Percentiles rank a stretch among this genome's conserved stretches.
Evolutionary conservation across 2,113 vertebrate species (phyloP).

Genomic region (Lonchura striata): DNA sequence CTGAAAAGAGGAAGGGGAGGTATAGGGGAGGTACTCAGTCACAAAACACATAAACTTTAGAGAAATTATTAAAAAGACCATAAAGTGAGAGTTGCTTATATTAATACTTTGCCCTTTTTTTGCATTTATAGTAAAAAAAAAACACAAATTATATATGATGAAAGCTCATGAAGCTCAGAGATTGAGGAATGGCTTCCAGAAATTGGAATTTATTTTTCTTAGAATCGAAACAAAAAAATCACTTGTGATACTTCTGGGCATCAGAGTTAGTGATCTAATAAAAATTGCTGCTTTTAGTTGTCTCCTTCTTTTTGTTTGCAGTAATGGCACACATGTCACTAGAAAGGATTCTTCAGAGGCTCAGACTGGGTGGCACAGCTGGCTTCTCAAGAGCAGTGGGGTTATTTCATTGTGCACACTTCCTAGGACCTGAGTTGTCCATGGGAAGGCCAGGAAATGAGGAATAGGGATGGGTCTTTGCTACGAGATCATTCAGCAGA

Average conservation of each 20-base stretch:
- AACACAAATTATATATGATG: not conserved
- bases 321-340: not conserved
- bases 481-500: constrained; percentile 41
- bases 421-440: not conserved
- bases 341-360: not conserved
- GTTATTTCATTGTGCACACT: rapidly evolving
- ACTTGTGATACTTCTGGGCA: not conserved
- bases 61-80: not conserved
- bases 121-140: not conserved
- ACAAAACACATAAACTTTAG: not conserved
- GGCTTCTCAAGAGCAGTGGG: not conserved
- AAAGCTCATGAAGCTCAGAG: not conserved
- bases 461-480: not conserved
- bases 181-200: not conserved
- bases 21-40: not conserved
- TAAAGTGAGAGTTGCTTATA: not conserved
- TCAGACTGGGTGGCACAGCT: not conserved
- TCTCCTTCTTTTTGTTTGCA: not conserved
- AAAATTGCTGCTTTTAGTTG: not conserved
- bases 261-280: not conserved
- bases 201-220: not conserved
- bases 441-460: constrained; percentile 18
- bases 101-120: not conserved
- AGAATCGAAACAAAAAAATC: not conserved
- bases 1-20: not conserved